Conservation (phyloP, 2,113 vertebrate species). For the Rhinoderma darwinii region DNA sequence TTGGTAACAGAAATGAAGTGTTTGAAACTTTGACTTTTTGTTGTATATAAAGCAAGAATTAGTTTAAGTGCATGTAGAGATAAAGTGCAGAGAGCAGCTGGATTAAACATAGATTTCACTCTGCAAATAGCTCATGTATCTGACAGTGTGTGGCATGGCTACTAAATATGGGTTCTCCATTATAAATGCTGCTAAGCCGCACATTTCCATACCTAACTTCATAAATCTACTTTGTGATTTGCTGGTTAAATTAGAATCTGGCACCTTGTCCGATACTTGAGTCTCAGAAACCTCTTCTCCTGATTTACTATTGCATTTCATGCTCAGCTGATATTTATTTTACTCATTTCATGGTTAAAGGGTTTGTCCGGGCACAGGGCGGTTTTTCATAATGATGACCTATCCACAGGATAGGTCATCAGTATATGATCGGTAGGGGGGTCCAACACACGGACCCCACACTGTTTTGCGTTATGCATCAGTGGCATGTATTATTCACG, state of each 20-base stretch:
- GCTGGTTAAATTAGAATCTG: not conserved
- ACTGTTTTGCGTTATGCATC: too few relatives aligned
- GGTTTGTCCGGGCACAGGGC: too few relatives aligned
- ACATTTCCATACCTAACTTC: not conserved
- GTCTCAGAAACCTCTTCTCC: not conserved
- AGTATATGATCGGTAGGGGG: too few relatives aligned
- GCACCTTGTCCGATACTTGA: not conserved
- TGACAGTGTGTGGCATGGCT: slow-evolving; percentile 5
- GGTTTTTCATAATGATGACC: too few relatives aligned
- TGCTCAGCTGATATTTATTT: not conserved
- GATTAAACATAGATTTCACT: slow-evolving; percentile 2
- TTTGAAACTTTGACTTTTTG: not conserved
- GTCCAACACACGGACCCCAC: too few relatives aligned
- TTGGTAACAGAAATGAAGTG: slow-evolving; percentile 19
- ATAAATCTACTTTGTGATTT: slow-evolving; percentile 21
- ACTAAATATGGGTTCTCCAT: not conserved
- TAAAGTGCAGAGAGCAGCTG: not conserved
- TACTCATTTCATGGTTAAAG: not conserved
- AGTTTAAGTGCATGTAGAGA: not conserved
- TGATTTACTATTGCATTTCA: not conserved
- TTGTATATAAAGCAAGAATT: not conserved
- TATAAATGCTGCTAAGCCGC: slow-evolving; percentile 2
- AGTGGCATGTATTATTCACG: too few relatives aligned
- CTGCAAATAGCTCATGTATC: not conserved
- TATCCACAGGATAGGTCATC: too few relatives aligned